Base-by-base conservation (phyloP, 2,888 invertebrate genomes). In the Harpalus rufipes region DNA sequence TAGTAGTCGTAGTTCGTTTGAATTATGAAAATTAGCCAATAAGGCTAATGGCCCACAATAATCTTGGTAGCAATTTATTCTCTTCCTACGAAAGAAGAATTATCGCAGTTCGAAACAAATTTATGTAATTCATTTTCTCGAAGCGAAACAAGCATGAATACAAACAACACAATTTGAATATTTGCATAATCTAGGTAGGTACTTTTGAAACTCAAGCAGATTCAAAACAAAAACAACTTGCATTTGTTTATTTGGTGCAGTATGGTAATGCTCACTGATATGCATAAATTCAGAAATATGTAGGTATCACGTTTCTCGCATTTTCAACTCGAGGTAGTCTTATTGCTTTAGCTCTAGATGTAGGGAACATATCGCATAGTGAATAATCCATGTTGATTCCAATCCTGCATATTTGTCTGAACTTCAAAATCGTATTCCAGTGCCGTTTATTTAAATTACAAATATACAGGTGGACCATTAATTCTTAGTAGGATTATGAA, bases 161-260 rank as follows among this genome's bases (percentile, higher is more conserved):
- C 63, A 63, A 63, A 63, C 21, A 63, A 63, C 12, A 12, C 63
- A 25, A 25, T 63, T 63, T 63, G 25, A 25, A 63, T 63, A 63
- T 63, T 63, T 63, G 25, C 63, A 63, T 63, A 63, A 63, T 63
- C 6, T 63, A 32, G 32, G 18, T 21, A 63, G 21, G 14, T 16
- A 18, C 21, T 10, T 18, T 12, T 63, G 25, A 32, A 32, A 32
- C 32, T 32, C 32, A 12, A 63, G 8, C 25, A 25, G 10, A 61
- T 16, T 32, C 18, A 61, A 61, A 63, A 63, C 63, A 7, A 25
- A 63, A 18, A 25, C 63, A 63, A n/a, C 25, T 25, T 25, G 63
- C 18, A 63, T 25, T 63, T 63, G 63, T 63, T 63, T 63, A 63
- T 25, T 63, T n/a, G 10, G 25, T 63, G 12, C n/a, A 6, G 12